phyloP scores from a whole-genome alignment of 2,888 invertebrate species.

The Xestoiulus laeticollis region DNA sequence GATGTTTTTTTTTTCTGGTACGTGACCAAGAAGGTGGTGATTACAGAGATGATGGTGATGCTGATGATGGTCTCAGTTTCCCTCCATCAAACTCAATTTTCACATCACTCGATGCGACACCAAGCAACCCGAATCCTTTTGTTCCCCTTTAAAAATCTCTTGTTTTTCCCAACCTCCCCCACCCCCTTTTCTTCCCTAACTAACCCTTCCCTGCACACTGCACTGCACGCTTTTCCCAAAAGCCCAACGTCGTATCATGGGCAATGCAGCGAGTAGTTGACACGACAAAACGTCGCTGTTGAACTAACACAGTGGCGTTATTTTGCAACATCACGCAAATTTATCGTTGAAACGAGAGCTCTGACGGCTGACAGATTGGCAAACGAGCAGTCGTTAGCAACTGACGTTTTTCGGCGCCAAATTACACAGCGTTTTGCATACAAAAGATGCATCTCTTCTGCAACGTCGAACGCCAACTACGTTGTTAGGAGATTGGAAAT shows the following conservation, averaged over 20 bases:
- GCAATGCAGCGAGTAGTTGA: conserved; percentile 42
- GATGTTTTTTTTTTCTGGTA: too few relatives aligned
- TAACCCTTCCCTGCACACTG: not conserved
- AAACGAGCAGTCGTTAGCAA: conserved; percentile 35
- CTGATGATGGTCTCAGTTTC: not conserved
- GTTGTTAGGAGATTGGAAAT: conserved; percentile 11
- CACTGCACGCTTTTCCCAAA: not conserved
- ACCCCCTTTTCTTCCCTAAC: not conserved
- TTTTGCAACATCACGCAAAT: conserved; percentile 52
- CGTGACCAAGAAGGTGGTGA: not conserved
- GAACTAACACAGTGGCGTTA: conserved; percentile 49
- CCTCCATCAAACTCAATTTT: conserved; percentile 32
- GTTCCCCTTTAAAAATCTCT: not conserved
- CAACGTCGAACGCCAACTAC: not conserved
- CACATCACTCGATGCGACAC: not conserved
- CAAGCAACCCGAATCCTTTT: not conserved
- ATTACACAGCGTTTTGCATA: conserved; percentile 43
- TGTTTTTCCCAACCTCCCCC: not conserved
- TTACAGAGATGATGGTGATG: not conserved
- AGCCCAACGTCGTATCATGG: not conserved
- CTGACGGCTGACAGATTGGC: conserved; percentile 47
- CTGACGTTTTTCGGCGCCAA: conserved; percentile 42
- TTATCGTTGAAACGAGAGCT: conserved; percentile 48
- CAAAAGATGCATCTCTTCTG: conserved; percentile 43
- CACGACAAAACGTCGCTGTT: conserved; percentile 46